Percentiles rank a stretch among this genome's conserved stretches.
These are phyloP conservation scores for Eudemis profundana DNA, from an alignment of 2,888 invertebrate genomes.

Conservation along the genomic window DNA sequence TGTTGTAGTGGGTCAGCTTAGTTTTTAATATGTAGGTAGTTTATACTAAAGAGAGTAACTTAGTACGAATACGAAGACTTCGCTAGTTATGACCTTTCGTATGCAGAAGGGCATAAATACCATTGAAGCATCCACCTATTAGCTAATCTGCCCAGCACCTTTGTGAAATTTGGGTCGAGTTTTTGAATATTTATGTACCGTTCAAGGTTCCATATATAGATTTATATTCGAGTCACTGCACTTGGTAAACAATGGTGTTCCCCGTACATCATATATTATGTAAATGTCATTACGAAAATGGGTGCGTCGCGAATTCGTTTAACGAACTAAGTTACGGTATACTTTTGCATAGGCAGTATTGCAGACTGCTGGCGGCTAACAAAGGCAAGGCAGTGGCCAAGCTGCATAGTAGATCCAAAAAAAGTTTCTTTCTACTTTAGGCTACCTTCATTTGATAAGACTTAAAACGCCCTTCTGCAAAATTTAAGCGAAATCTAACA, in stretches of 20 bases:
- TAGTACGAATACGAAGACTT: not conserved
- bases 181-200: slow-evolving; percentile 72
- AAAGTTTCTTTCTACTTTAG: too few relatives aligned
- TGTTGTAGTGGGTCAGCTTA: not conserved
- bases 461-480: too few relatives aligned
- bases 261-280: slow-evolving; percentile 40
- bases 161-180: slow-evolving; percentile 69
- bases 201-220: slow-evolving; percentile 68
- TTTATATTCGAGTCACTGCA: slow-evolving; percentile 40
- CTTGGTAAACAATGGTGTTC: slow-evolving; percentile 38
- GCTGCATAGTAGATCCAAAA: too few relatives aligned
- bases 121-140: slow-evolving; percentile 65
- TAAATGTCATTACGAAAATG: slow-evolving; percentile 33
- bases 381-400: too few relatives aligned
- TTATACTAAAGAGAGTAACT: not conserved
- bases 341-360: too few relatives aligned
- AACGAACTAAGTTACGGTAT: slow-evolving; percentile 1
- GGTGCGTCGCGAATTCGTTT: slow-evolving; percentile 18
- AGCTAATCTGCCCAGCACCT: slow-evolving; percentile 67
- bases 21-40: too few relatives aligned
- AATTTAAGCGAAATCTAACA: too few relatives aligned
- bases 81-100: not conserved
- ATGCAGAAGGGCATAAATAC: slow-evolving; percentile 57
- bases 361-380: too few relatives aligned
- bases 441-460: too few relatives aligned